phyloP scores from a whole-genome alignment of 2,888 invertebrate species.

The Petrophora chlorosata region DNA sequence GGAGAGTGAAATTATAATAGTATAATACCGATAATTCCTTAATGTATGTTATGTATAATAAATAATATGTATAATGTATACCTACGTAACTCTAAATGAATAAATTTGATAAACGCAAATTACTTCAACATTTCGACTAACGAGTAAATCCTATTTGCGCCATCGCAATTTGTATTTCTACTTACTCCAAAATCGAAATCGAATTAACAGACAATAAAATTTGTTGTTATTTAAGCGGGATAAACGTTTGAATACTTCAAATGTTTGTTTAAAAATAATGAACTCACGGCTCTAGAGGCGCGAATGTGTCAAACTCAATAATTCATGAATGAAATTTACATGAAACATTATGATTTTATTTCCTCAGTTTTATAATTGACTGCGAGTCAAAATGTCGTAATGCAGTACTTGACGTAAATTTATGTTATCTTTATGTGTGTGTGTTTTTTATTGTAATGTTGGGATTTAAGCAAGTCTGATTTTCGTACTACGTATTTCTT shows the following conservation, averaged over 20 bases:
- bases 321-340: constrained; percentile 1
- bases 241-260: constrained; percentile 25
- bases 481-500: no score
- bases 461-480: no score
- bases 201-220: constrained; percentile 8
- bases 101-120: background rate
- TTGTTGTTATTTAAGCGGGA: constrained; percentile 9
- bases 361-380: no score
- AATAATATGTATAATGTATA: no score
- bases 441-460: no score
- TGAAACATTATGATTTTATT: background rate
- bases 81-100: no score
- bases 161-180: background rate
- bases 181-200: constrained; percentile 6
- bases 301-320: constrained; percentile 9
- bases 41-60: no score
- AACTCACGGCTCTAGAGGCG: constrained; percentile 2
- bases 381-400: no score
- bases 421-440: no score
- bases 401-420: no score
- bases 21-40: no score
- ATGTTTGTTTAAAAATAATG: constrained; percentile 10
- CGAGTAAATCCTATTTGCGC: background rate
- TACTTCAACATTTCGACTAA: background rate
- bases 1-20: no score